Percentiles rank a stretch among this genome's conserved stretches.
Conservation (phyloP, 1,140 invertebrate genomes). For the Hycleus phaleratus region DNA sequence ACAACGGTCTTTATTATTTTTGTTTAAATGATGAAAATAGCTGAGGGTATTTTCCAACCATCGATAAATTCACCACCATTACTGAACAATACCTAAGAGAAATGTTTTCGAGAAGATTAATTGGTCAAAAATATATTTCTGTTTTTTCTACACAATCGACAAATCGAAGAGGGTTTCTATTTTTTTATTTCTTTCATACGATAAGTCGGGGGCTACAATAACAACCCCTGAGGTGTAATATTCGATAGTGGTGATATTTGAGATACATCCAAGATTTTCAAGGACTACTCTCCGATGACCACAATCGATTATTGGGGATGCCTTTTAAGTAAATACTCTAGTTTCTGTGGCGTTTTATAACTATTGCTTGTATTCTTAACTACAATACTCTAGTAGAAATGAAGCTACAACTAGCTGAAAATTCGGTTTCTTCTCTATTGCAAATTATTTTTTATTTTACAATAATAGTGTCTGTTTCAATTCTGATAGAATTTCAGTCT, state of each 20-base stretch:
- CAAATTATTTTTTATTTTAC: too few relatives aligned
- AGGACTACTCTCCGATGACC: conserved; percentile 7
- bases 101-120: conserved; percentile 18
- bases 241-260: conserved; percentile 7
- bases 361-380: too few relatives aligned
- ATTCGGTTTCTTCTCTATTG: too few relatives aligned
- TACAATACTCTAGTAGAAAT: too few relatives aligned
- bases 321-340: conserved; percentile 4
- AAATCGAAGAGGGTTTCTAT: conserved; percentile 2
- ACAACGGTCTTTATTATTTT: too few relatives aligned
- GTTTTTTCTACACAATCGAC: conserved; percentile 12
- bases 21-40: too few relatives aligned
- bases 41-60: background rate
- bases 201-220: conserved; percentile 12
- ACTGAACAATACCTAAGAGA: conserved; percentile 17
- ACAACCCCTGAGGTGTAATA: conserved; percentile 17
- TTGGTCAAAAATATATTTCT: conserved; percentile 23
- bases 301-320: conserved; percentile 10
- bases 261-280: conserved; percentile 12
- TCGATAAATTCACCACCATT: conserved; percentile 16
- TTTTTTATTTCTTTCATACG: conserved; percentile 17
- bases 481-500: too few relatives aligned
- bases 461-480: too few relatives aligned
- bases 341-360: too few relatives aligned
- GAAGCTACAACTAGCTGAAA: too few relatives aligned